Percentiles rank a stretch among this genome's conserved stretches.
Evolutionary conservation across 2,797 vertebrate species (phyloP).

Genomic region (Serranus cabrilla): DNA sequence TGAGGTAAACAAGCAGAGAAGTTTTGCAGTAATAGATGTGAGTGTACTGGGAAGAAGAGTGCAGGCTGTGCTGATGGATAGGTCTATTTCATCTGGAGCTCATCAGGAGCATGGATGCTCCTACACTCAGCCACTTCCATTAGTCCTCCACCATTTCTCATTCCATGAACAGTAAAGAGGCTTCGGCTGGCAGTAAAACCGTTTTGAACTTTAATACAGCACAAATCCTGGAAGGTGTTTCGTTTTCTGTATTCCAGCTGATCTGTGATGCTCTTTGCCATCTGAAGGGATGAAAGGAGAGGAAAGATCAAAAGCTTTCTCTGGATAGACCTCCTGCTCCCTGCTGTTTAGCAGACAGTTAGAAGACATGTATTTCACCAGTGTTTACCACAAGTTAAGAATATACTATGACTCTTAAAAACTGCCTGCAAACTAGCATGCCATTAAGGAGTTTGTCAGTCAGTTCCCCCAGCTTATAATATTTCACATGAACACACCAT

Average conservation of each 20-base stretch:
- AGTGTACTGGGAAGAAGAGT: constrained; percentile 6
- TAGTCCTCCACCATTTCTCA: constrained; percentile 55
- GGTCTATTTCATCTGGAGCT: constrained; percentile 41
- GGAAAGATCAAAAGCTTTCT: background rate
- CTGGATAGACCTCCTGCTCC: background rate
- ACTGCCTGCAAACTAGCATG: background rate
- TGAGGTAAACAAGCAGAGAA: too few relatives aligned
- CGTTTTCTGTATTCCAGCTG: background rate
- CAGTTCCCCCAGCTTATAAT: background rate
- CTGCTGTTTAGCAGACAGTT: background rate
- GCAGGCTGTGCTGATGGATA: constrained; percentile 40
- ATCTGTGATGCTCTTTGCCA: background rate
- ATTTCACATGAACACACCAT: background rate
- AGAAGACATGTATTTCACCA: constrained; percentile 5
- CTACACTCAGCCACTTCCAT: constrained; percentile 48
- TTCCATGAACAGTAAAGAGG: constrained; percentile 3
- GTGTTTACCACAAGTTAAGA: constrained; percentile 1
- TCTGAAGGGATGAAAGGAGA: background rate
- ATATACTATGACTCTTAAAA: background rate
- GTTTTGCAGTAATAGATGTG: too few relatives aligned
- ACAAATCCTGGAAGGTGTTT: background rate
- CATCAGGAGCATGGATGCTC: constrained; percentile 44
- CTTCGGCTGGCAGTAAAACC: background rate
- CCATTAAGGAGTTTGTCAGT: background rate
- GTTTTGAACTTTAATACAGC: constrained; percentile 9